Base-by-base conservation (phyloP, 2,113 vertebrate species). In the Ailurus styani region DNA sequence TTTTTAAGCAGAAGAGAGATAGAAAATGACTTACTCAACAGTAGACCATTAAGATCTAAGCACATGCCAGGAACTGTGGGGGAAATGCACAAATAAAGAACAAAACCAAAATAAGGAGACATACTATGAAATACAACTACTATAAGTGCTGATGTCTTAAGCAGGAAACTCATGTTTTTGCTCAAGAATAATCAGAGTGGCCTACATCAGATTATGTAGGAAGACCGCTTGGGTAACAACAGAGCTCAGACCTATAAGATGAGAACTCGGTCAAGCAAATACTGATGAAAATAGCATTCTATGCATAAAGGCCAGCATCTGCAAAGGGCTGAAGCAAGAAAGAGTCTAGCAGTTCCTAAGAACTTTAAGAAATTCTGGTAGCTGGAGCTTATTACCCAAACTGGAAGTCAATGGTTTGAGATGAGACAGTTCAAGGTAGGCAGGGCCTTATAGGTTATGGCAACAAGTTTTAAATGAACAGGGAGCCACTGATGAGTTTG, bases 101-200 rank as follows among this genome's bases (percentile, higher is more conserved):
- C 40, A 50, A 78, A 79, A 54, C 34, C 73, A 93, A 91, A 86
- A 87, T 52, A n/a, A 62, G 25, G n/a, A 79, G 73, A 62, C 13
- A 89, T 25, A 57, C n/a, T 54, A 90, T 25, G 21, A 84, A 90
- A 90, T n/a, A 95, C 23, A 95, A 84, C 25, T 64, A 50, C 52
- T 90, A 79, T 2, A 87, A 87, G 84, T 72, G 83, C 70, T 83
- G 13, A 64, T 91, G 25, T 66, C 34, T 87, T 95, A 78, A 85
- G 57, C 89, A 97, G 73, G 86, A 89, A 95, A 82, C 45, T 89
- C 62, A 27, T 72, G 17, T 40, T 96, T 90, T 94, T 25, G 31
- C 42, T 91, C 68, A 92, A 73, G 62, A 84, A 29, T 57, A 92
- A 94, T 95, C 27, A 95, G 37, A 78, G 18, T 40, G 40, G 47